A percentile compares a stretch with the other conserved stretches of the same genome.
Evolutionary conservation across 2,797 vertebrate species (phyloP).

Genomic region (Gallinago stenura): DNA sequence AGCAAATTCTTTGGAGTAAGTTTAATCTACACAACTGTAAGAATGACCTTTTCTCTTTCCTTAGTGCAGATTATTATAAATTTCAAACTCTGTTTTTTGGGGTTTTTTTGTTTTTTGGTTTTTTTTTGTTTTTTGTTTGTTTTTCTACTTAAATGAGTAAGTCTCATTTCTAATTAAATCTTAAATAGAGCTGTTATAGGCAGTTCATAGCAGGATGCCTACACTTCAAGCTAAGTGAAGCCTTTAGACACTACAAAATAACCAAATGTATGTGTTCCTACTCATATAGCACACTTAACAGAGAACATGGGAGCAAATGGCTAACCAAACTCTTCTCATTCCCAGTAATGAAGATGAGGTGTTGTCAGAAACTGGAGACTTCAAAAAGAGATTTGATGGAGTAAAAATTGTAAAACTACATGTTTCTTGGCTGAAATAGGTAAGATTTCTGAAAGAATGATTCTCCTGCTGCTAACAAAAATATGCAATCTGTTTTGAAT

Average conservation of each 20-base stretch:
- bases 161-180: too few relatives aligned
- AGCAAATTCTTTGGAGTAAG: background rate
- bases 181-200: background rate
- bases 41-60: background rate
- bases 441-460: background rate
- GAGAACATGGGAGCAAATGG: background rate
- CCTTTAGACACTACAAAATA: background rate
- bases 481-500: background rate
- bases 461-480: background rate
- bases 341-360: background rate
- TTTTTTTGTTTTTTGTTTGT: background rate
- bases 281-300: background rate
- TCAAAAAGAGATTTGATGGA: background rate
- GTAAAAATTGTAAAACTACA: background rate
- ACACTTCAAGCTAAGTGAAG: background rate
- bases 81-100: background rate
- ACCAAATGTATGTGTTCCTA: background rate
- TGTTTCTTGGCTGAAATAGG: background rate
- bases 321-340: background rate
- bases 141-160: background rate
- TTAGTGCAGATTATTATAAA: background rate
- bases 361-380: background rate
- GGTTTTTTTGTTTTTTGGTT: background rate
- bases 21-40: background rate
- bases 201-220: background rate